Base-by-base conservation (phyloP, 1,140 invertebrate species). In the Limonius californicus region DNA sequence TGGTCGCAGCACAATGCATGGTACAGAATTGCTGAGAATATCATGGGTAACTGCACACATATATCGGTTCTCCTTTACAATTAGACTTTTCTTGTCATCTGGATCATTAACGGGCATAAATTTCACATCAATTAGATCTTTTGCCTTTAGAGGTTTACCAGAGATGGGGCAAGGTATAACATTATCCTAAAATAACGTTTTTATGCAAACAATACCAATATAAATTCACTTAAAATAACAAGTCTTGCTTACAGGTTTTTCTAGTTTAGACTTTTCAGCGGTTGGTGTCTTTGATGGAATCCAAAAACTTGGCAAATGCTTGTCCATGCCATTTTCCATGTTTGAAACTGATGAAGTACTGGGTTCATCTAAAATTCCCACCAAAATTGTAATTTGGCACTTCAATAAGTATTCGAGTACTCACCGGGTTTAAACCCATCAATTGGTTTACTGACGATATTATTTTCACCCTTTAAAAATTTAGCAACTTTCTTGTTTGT, bases 21-120 rank as follows among this genome's bases (percentile, higher is more conserved):
- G 94, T 2, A 95, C 87, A 15, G 94, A 92, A 81, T 99, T 99
- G 63, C 92, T 90, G 9, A 99, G 78, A 55, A 97, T 86, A 80
- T 99, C 98, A 78, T 95, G 91, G 20, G 96, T 99, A 0, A 99
- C 89, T 3, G 97, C 91, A 79, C 98, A 99, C 85, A 97, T 97
- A 76, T 97, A 99, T 72, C 95, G 83, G 53, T 92, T 91, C 76
- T 95, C 84, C 76, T 90, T 91, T 20, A 87, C 83, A 66, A 93
- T 91, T 0, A 93, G 75, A 1, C 90, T 88, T 64, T 89, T 88
- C 63, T 88, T 92, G 66, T 93, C 90, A 74, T 89, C 87, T 0
- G 89, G 87, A 78, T 93, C 91, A 65, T 92, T 91, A 0, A 97
- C 87, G 66, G 88, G 78, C 0, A 93, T 98, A 78, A 99, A 99